A percentile compares a stretch with the other conserved stretches of the same genome.
These are phyloP conservation scores for Ephestia elutella DNA, from an alignment of 1,140 invertebrate genomes.

Conservation along the genomic window DNA sequence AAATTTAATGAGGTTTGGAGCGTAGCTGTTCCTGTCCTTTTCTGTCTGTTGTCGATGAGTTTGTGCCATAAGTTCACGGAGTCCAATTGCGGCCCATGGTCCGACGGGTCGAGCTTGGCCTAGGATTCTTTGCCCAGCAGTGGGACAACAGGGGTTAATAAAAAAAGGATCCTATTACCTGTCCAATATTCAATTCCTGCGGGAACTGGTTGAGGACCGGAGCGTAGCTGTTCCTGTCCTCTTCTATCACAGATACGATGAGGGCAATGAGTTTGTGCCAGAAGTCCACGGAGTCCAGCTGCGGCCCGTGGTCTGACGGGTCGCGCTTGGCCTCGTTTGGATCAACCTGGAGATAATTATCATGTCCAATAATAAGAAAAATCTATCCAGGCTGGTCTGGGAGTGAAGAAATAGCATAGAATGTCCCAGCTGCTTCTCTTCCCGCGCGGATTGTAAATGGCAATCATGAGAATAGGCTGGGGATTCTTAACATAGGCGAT, in stretches of 20 bases:
- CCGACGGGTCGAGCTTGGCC: conserved; percentile 88
- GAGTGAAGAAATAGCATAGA: too few species aligned
- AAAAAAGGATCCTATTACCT: conserved; percentile 67
- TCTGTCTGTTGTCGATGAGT: conserved; percentile 97
- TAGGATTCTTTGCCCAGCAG: too few species aligned
- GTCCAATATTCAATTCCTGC: conserved; percentile 92
- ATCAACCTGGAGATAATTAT: conserved; percentile 82
- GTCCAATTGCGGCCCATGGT: conserved; percentile 91
- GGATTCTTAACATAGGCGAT: too few species aligned
- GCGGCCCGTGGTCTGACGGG: conserved; percentile 91
- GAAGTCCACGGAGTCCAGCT: conserved; percentile 94
- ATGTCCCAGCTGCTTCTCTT: too few species aligned
- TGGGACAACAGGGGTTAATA: too few species aligned
- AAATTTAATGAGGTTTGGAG: conserved; percentile 98
- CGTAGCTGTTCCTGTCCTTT: conserved; percentile 98
- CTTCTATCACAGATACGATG: conserved; percentile 98
- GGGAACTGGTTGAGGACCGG: conserved; percentile 99
- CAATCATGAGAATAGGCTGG: too few species aligned
- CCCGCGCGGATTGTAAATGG: too few species aligned
- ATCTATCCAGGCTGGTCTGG: too few species aligned
- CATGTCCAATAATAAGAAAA: too few species aligned
- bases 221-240: conserved; percentile 98
- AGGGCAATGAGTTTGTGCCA: conserved; percentile 99
- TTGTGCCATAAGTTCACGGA: conserved; percentile 99
- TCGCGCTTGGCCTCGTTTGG: conserved; percentile 91